A percentile compares a stretch with the other conserved stretches of the same genome.
Evolutionary conservation across 2,888 invertebrate species (phyloP).

Genomic region (Stegana nigrithorax): DNA sequence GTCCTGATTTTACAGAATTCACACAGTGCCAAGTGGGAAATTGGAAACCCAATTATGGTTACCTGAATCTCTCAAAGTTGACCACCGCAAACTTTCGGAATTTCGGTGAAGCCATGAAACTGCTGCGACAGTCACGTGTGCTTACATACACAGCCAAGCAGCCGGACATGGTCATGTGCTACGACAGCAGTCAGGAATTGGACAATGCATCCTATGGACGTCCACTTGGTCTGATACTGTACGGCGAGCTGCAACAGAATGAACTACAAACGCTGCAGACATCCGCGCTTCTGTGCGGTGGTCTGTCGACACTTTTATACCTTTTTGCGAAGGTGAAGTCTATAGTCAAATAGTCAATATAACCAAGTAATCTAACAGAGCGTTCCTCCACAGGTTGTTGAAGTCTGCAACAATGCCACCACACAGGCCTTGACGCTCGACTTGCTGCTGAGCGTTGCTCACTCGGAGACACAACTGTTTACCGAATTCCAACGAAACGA

Average conservation of each 20-base stretch:
- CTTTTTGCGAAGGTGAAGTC: slow-evolving; percentile 75
- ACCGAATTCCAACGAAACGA: slow-evolving; percentile 73
- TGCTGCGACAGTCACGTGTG: slow-evolving; percentile 74
- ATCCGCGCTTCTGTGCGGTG: slow-evolving; percentile 70
- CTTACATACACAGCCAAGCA: slow-evolving; percentile 75
- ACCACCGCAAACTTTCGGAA: slow-evolving; percentile 50
- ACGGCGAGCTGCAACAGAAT: slow-evolving; percentile 57
- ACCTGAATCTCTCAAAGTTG: slow-evolving; percentile 57
- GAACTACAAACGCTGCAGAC: slow-evolving; percentile 62
- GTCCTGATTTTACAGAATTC: slow-evolving; percentile 66
- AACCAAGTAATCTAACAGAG: neutral
- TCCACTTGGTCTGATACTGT: slow-evolving; percentile 59
- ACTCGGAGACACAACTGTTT: slow-evolving; percentile 73
- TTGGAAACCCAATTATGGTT: slow-evolving; percentile 65
- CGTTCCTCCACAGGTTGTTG: slow-evolving; percentile 73
- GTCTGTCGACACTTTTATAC: slow-evolving; percentile 75
- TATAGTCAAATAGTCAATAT: neutral
- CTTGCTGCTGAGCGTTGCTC: slow-evolving; percentile 72
- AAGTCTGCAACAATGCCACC: slow-evolving; percentile 72
- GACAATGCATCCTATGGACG: slow-evolving; percentile 54
- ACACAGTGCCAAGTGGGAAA: slow-evolving; percentile 65
- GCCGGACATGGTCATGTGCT: slow-evolving; percentile 70
- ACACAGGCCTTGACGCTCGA: slow-evolving; percentile 76
- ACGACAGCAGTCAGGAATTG: slow-evolving; percentile 51
- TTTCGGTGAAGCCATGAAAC: slow-evolving; percentile 67